Evolutionary conservation across 2,113 vertebrate species (phyloP).

Genomic region (Sebastes fasciatus): DNA sequence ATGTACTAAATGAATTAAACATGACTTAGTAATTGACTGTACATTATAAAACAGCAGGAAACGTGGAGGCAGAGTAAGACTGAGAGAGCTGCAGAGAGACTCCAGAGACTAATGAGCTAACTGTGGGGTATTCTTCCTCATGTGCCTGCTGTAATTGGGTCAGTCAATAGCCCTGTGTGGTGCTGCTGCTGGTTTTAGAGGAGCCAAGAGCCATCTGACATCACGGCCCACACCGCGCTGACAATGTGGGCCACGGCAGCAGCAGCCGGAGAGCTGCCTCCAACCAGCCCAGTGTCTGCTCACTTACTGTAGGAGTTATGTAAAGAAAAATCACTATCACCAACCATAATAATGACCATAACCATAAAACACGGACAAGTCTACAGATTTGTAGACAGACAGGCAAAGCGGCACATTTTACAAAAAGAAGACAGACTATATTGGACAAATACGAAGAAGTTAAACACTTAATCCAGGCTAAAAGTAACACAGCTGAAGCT

Average conservation of each 20-base stretch:
- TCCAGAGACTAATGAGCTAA: conserved; percentile 74
- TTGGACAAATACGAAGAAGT: no score
- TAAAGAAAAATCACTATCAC: background rate
- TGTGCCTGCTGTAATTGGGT: conserved; percentile 76
- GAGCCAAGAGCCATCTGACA: conserved; percentile 47
- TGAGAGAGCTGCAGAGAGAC: conserved; percentile 51
- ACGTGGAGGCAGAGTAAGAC: conserved; percentile 45
- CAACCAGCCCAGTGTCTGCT: conserved; percentile 7
- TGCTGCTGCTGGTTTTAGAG: conserved; percentile 39
- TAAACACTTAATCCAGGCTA: no score
- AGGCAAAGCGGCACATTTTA: no score
- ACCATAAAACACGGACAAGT: no score
- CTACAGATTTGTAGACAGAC: no score
- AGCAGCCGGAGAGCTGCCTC: conserved; percentile 9
- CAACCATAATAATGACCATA: background rate
- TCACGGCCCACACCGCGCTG: conserved; percentile 4
- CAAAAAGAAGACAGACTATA: no score
- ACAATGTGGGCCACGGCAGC: background rate
- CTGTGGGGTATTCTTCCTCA: conserved; percentile 62
- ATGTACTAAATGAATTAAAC: conserved; percentile 67
- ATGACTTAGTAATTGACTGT: conserved; percentile 62
- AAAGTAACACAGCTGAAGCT: no score
- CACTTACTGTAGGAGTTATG: background rate
- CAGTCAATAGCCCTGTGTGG: conserved; percentile 63
- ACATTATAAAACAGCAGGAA: conserved; percentile 67